Percentiles rank a stretch among this genome's conserved stretches.
These are phyloP conservation scores for Stomatorhinus walkeri DNA, from an alignment of 2,797 vertebrate genomes.

Conservation along the genomic window DNA sequence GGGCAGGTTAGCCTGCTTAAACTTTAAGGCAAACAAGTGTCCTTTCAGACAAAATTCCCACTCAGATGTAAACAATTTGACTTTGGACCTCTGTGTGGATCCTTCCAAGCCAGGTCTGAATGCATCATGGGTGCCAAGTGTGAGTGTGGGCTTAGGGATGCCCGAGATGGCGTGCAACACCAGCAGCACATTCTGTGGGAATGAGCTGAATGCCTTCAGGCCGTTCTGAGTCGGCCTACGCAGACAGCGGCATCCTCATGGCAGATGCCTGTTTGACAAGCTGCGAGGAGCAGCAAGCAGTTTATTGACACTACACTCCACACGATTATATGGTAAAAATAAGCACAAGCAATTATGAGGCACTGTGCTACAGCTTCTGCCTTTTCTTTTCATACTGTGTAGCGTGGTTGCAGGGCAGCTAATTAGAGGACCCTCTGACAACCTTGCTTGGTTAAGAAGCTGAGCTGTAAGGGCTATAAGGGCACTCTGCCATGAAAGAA, in stretches of 20 bases:
- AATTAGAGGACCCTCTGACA: constrained; percentile 6
- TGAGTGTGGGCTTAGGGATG: not conserved
- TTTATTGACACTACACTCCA: not conserved
- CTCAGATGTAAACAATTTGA: constrained; percentile 5
- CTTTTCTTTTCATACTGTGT: not conserved
- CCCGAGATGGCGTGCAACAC: not conserved
- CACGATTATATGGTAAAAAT: constrained; percentile 3
- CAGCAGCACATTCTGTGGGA: constrained; percentile 2
- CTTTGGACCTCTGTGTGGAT: not conserved
- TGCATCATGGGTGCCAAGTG: not conserved
- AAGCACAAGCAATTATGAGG: constrained; percentile 18
- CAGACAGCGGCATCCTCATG: not conserved
- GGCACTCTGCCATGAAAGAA: not conserved
- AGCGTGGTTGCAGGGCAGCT: not conserved
- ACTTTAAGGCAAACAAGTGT: not conserved
- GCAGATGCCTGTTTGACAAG: not conserved
- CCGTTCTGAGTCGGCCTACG: not conserved
- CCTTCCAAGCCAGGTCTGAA: not conserved
- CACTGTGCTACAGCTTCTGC: constrained; percentile 3
- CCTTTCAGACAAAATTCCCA: not conserved
- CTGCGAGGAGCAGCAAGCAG: not conserved
- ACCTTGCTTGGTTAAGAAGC: not conserved
- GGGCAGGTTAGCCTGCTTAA: not conserved
- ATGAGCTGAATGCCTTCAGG: not conserved
- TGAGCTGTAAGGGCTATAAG: not conserved